Evolutionary conservation across 2,888 invertebrate genomes (phyloP).

Genomic region (Cosmopolites sordidus): DNA sequence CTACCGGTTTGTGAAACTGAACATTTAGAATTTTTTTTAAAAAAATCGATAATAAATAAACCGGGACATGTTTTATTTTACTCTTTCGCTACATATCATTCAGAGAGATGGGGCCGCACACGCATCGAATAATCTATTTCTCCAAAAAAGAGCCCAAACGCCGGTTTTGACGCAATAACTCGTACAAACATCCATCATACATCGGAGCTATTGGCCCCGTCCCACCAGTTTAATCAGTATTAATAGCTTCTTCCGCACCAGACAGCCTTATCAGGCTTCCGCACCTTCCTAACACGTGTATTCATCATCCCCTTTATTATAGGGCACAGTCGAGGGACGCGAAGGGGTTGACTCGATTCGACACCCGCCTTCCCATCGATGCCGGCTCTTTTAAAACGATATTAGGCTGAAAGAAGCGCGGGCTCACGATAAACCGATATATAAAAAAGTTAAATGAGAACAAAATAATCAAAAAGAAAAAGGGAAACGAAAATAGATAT

Average conservation of each 20-base stretch:
- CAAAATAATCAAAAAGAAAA: too few species aligned
- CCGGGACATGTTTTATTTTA: too few species aligned
- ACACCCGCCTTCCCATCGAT: too few species aligned
- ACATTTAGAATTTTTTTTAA: too few species aligned
- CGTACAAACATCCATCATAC: slow-evolving; percentile 30
- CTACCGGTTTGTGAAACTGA: too few species aligned
- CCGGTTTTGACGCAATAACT: slow-evolving; percentile 22
- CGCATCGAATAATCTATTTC: slow-evolving; percentile 3
- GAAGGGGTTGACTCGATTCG: background rate
- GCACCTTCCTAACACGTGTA: slow-evolving; percentile 33
- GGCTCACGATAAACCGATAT: too few species aligned
- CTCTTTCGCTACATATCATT: too few species aligned
- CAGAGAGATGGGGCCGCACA: too few species aligned
- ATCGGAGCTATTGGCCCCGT: slow-evolving; percentile 32
- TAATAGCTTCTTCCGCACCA: slow-evolving; percentile 38
- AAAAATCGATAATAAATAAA: too few species aligned
- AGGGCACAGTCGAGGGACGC: slow-evolving; percentile 1
- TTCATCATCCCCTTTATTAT: slow-evolving; percentile 33
- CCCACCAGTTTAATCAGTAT: slow-evolving; percentile 38
- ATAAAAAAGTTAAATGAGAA: too few species aligned
- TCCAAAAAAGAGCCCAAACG: background rate
- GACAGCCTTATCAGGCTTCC: slow-evolving; percentile 32
- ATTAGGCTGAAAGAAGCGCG: background rate
- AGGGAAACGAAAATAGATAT: too few species aligned
- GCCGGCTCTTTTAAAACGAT: background rate